These are phyloP conservation scores for Siniperca obscura DNA, from an alignment of 2,797 vertebrate genomes.

Conservation along the genomic window DNA sequence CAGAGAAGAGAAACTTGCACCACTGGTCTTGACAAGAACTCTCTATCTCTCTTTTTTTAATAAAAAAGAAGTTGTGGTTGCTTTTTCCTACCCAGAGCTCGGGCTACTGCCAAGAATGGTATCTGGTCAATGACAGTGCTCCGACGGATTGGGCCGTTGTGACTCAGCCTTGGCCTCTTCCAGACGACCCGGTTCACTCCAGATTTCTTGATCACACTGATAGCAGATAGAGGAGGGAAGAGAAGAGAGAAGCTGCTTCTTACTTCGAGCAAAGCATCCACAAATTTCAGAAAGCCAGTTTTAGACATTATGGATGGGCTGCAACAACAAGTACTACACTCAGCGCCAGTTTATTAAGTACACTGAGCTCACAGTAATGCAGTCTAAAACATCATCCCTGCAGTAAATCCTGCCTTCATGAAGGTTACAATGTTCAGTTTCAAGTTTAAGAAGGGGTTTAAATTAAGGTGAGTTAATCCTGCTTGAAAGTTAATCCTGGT, in stretches of 20 bases:
- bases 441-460: neutral
- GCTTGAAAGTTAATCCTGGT: neutral
- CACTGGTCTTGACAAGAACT: neutral
- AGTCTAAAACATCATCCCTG: neutral
- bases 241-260: conserved; percentile 7
- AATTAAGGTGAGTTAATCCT: neutral
- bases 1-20: neutral
- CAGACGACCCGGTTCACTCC: conserved; percentile 97
- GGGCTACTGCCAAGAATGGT: conserved; percentile 95
- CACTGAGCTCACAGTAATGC: neutral
- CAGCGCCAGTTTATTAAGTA: neutral
- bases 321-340: neutral
- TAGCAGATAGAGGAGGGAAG: neutral
- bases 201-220: conserved; percentile 97
- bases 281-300: neutral
- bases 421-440: neutral
- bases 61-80: no score
- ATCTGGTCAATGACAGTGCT: conserved; percentile 98
- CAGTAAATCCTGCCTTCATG: neutral
- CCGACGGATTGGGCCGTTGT: conserved; percentile 94
- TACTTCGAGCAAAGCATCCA: neutral
- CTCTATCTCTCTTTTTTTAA: no score
- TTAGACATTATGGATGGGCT: neutral
- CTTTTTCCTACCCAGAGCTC: conserved; percentile 91
- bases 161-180: conserved; percentile 94